Evolutionary conservation across 2,888 invertebrate genomes (phyloP), one percentile per base, ranked within the genome.

Genomic region (Phaonia tiefii): DNA sequence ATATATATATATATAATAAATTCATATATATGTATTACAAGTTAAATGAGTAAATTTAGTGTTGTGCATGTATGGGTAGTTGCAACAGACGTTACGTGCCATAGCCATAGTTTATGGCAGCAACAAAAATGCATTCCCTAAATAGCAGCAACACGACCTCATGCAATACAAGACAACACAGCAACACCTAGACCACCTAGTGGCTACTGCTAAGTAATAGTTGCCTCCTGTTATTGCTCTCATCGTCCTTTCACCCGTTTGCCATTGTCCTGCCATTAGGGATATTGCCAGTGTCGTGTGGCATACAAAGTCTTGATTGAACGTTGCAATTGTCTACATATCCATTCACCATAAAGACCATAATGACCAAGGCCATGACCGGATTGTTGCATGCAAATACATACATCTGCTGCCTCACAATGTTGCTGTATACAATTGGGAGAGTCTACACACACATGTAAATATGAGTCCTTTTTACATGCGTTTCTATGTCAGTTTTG

Each of bases 291-390:
- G 60, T 54, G 54, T 54, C 54, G 37, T 60, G 60, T 39, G 42
- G 20, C 63, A 22, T 37, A 42, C 63, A 42, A 13, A 20, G 42
- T 22, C 63, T 22, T 63, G 63, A 63, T 63, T 63, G 42, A 63
- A 63, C 42, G n/a, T 22, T 22, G 54, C 54, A 54, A 54, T 54
- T 22, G 22, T 42, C 60, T 60, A 60, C 17, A 39, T 8, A 1
- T 54, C 11, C 13, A 11, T 39, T 10, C n/a, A 39, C 1, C 17
- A 11, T 60, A 22, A 39, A 60, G 37, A 63, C 63, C 63, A 63
- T 63, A 63, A 63, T 63, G 63, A 42, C 63, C 63, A 63, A 63
- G 63, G 63, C 63, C 63, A 63, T 63, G 63, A 63, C 63, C 63
- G 63, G 63, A 63, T 63, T 63, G 63, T 37, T 42, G 42, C 20